Evolutionary conservation across 2,797 vertebrate species (phyloP), one percentile per base, ranked within the genome.

Genomic region (Anguilla marmorata): DNA sequence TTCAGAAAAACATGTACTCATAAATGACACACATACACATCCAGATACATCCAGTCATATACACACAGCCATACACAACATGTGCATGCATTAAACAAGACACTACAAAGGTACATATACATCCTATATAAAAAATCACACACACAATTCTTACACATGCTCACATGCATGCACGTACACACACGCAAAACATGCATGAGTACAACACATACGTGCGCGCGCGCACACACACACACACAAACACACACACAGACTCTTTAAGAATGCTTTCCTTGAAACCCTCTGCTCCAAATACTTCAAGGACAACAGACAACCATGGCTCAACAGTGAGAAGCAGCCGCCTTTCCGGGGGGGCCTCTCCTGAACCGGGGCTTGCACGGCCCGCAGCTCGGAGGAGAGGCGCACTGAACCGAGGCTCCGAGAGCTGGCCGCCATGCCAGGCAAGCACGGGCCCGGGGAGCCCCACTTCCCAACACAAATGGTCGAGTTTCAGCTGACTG

Each of bases 341-440:
- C 83, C 54, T 86, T 88, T n/a, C 84, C 80, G 86, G 48, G 56
- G 90, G 74, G 86, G 60, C 79, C 52, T 89, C 74, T 89, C 88
- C 66, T 90, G 90, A 90, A 89, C 90, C 91, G 90, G 89, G 87
- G 30, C 90, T 89, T 87, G 90, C 91, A 89, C 87, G 74, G 86
- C 85, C 58, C 56, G 41, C 84, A 85, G 86, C 85, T 19, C 72
- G 79, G 69, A 76, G 80, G 12, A 0, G 33, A 86, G 85, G 33
- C 41, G 72, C 87, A 88, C 66, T 89, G 76, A 90, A 85, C 86
- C 72, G 58, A 87, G 54, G 85, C 87, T 87, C 83, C 88, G 52
- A 58, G 82, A 85, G 58, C 80, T 60, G 41, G 76, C 63, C n/a
- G 14, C 30, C 60, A 83, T 89, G 85, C 86, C 87, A 90, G 87